Percentiles rank a stretch among this genome's conserved stretches.
Conservation (phyloP, 2,888 invertebrate species). For the Rhingia rostrata region DNA sequence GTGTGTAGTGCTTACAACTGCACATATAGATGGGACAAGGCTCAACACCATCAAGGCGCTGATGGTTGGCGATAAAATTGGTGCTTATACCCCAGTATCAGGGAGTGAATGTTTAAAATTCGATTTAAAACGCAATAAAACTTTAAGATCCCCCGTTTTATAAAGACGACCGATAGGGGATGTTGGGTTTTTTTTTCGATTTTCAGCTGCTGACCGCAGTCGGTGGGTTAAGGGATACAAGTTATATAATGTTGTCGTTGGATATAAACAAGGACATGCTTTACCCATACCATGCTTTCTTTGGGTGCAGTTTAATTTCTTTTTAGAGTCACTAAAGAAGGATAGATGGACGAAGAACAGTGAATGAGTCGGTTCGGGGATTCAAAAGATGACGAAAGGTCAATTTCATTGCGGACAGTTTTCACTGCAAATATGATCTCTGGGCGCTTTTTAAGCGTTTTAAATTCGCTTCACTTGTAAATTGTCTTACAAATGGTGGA, state of each 20-base stretch:
- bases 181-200: neutral
- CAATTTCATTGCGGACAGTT: too few species aligned
- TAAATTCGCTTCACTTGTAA: too few species aligned
- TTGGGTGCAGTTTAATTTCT: too few species aligned
- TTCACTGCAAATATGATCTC: too few species aligned
- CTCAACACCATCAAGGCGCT: neutral
- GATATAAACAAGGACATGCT: neutral
- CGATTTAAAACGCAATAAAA: conserved; percentile 54
- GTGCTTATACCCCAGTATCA: neutral
- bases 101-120: conserved; percentile 50
- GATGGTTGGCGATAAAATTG: conserved; percentile 12
- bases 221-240: neutral
- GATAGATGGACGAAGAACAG: too few species aligned
- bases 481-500: too few species aligned
- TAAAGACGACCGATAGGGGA: neutral
- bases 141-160: conserved; percentile 20
- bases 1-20: neutral
- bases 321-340: too few species aligned
- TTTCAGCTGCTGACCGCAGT: conserved; percentile 3
- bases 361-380: too few species aligned
- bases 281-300: too few species aligned
- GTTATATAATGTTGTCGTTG: neutral
- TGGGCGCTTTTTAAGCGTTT: too few species aligned
- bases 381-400: too few species aligned
- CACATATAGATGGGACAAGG: neutral